Percentiles rank a stretch among this genome's conserved stretches.
phyloP scores from a whole-genome alignment of 2,888 invertebrate genomes.

The Ypsolopha scabrella region DNA sequence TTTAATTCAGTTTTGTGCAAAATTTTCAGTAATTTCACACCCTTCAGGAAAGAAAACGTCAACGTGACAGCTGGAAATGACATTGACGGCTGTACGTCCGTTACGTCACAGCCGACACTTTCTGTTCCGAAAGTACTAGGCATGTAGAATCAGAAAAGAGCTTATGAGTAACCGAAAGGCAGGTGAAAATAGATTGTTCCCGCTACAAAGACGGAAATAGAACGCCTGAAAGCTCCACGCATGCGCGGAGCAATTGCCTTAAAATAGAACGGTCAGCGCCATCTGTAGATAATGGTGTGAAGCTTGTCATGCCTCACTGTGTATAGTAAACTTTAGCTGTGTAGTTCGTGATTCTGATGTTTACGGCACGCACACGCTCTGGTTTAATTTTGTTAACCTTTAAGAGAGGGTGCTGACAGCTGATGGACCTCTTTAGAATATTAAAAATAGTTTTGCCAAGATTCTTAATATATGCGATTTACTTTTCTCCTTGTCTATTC shows the following conservation, averaged over 20 bases:
- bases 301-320: neutral
- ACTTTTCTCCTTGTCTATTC: too few relatives aligned
- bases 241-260: conserved; percentile 9
- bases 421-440: neutral
- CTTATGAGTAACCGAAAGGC: conserved; percentile 21
- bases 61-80: conserved; percentile 29
- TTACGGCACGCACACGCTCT: neutral
- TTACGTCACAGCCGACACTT: conserved; percentile 63
- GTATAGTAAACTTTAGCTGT: neutral
- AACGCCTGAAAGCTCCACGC: conserved; percentile 14
- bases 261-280: conserved; percentile 16
- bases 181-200: conserved; percentile 52
- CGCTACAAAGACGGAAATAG: conserved; percentile 38
- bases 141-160: conserved; percentile 31
- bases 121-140: conserved; percentile 51
- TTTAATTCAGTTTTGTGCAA: neutral
- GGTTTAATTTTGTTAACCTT: neutral
- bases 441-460: too few relatives aligned
- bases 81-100: conserved; percentile 52
- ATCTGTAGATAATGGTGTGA: conserved; percentile 5
- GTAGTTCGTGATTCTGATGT: too few relatives aligned
- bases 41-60: conserved; percentile 11
- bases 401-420: neutral
- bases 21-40: neutral
- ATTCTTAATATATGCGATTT: too few relatives aligned